These are phyloP conservation scores for Cynocephalus volans DNA, from an alignment of 2,113 vertebrate genomes.

Conservation along the genomic window DNA sequence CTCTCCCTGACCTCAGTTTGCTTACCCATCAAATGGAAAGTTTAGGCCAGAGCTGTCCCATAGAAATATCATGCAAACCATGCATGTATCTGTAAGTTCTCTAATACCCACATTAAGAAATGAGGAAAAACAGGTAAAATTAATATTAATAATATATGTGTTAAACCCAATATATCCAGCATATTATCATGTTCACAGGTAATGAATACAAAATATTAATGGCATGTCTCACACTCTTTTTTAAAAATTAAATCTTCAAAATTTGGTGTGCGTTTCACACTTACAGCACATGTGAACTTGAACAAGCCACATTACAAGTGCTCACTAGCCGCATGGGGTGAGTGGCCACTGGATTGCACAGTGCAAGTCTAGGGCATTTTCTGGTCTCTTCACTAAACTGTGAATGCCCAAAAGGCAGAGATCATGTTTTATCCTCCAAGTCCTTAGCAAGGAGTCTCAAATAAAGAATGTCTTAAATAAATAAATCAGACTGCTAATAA, in stretches of 20 bases:
- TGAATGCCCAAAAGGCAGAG: not conserved
- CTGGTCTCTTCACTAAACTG: not conserved
- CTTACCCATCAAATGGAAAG: slow-evolving; percentile 8
- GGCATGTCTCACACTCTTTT: not conserved
- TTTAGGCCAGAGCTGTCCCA: rapidly evolving
- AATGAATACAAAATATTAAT: not conserved
- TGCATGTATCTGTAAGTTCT: not conserved
- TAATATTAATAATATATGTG: not conserved
- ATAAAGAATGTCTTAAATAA: not conserved
- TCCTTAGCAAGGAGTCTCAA: not conserved
- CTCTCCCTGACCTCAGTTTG: not conserved
- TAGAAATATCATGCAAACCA: not conserved
- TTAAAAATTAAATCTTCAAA: not conserved
- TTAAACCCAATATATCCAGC: not conserved
- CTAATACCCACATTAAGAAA: not conserved
- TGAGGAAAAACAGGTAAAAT: not conserved
- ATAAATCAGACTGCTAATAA: not conserved
- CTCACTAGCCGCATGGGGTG: rapidly evolving
- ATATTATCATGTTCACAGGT: not conserved
- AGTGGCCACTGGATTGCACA: rapidly evolving
- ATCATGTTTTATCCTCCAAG: no score
- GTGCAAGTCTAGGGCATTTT: not conserved
- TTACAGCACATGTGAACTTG: rapidly evolving
- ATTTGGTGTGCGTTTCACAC: rapidly evolving
- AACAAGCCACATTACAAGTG: not conserved